Conservation (phyloP, 2,888 invertebrate genomes). For the Nycteola revayana region DNA sequence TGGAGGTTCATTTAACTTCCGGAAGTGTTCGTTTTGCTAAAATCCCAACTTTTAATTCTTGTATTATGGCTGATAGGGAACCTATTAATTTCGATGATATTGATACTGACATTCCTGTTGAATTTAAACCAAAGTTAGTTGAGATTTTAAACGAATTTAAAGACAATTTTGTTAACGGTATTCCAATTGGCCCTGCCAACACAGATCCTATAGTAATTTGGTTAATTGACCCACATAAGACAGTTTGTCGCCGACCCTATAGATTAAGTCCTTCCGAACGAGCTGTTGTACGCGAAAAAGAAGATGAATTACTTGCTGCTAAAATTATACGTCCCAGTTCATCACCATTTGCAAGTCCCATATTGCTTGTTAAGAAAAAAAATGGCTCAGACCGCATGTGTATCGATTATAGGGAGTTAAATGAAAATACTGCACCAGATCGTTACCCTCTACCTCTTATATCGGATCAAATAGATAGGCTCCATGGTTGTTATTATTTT, state of each 20-base stretch:
- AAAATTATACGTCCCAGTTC: conserved; percentile 2
- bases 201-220: neutral
- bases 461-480: neutral
- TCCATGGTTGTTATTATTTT: neutral
- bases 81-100: neutral
- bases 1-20: too few relatives aligned
- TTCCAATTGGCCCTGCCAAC: neutral
- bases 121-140: neutral
- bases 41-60: too few relatives aligned
- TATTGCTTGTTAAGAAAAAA: conserved; percentile 1
- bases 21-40: too few relatives aligned
- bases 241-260: conserved; percentile 1
- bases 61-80: neutral
- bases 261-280: neutral
- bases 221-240: neutral
- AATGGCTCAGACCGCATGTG: conserved; percentile 1
- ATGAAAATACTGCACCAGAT: neutral
- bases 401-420: conserved; percentile 1
- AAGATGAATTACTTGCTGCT: neutral
- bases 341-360: conserved; percentile 4
- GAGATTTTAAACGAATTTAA: neutral
- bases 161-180: neutral
- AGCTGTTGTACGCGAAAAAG: neutral
- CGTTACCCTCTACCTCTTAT: neutral
- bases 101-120: neutral